phyloP scores from a whole-genome alignment of 2,888 invertebrate species.

The Notodonta dromedarius region DNA sequence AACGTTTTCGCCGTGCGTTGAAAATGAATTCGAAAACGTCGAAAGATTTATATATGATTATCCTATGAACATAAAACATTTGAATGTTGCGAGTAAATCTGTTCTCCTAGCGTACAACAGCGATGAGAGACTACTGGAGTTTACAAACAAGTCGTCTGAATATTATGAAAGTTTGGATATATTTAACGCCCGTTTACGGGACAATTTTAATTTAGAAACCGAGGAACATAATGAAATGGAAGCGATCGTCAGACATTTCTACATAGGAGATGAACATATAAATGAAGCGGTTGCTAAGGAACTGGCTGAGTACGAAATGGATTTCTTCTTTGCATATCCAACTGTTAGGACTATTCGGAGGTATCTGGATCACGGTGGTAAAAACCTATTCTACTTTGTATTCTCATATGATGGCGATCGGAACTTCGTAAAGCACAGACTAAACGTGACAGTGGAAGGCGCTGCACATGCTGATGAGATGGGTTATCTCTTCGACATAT shows the following conservation, averaged over 20 bases:
- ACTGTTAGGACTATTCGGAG: slow-evolving; percentile 43
- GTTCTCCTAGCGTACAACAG: slow-evolving; percentile 49
- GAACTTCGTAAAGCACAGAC: slow-evolving; percentile 46
- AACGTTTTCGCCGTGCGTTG: slow-evolving; percentile 49
- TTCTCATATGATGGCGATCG: slow-evolving; percentile 59
- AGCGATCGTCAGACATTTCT: slow-evolving; percentile 51
- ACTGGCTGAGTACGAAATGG: slow-evolving; percentile 50
- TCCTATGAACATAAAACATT: slow-evolving; percentile 38
- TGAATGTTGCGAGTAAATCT: slow-evolving; percentile 36
- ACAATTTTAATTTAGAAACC: slow-evolving; percentile 40
- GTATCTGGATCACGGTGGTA: slow-evolving; percentile 45
- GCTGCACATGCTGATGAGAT: slow-evolving; percentile 53
- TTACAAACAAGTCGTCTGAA: slow-evolving; percentile 25
- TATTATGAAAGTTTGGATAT: slow-evolving; percentile 25
- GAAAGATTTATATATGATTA: slow-evolving; percentile 47
- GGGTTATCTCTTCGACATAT: slow-evolving; percentile 53
- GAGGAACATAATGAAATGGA: slow-evolving; percentile 38
- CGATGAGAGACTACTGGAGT: slow-evolving; percentile 35
- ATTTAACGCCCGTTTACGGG: slow-evolving; percentile 27
- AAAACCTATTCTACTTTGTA: slow-evolving; percentile 53
- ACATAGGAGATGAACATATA: slow-evolving; percentile 50
- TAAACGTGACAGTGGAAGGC: slow-evolving; percentile 44
- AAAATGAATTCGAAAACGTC: slow-evolving; percentile 43
- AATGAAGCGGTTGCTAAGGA: slow-evolving; percentile 35
- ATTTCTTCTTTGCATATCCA: slow-evolving; percentile 48